A percentile compares a stretch with the other conserved stretches of the same genome.
Evolutionary conservation across 2,888 invertebrate species (phyloP).

Genomic region (Emmelina monodactyla): DNA sequence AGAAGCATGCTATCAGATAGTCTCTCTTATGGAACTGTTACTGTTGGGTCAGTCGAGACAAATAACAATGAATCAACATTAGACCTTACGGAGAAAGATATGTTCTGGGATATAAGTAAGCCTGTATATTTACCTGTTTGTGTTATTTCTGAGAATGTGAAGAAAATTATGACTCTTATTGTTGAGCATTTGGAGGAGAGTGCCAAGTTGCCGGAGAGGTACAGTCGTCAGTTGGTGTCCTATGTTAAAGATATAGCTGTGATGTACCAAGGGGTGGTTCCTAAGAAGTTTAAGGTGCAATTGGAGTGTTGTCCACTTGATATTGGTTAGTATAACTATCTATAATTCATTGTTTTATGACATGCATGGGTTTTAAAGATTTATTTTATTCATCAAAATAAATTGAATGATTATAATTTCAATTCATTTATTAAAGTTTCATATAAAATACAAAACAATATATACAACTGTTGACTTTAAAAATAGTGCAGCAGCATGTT

Average conservation of each 20-base stretch:
- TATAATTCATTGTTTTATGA: no score
- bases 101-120: constrained; percentile 34
- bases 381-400: no score
- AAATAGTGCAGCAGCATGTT: no score
- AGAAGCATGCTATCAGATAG: constrained; percentile 39
- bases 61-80: constrained; percentile 30
- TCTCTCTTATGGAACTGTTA: constrained; percentile 36
- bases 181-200: constrained; percentile 49
- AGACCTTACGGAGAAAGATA: constrained; percentile 29
- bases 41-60: constrained; percentile 28
- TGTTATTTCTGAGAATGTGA: constrained; percentile 47
- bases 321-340: constrained; percentile 56
- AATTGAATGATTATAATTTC: no score
- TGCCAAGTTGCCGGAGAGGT: constrained; percentile 39
- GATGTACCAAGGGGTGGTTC: constrained; percentile 51
- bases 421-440: no score
- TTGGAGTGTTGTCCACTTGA: constrained; percentile 49
- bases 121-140: constrained; percentile 51
- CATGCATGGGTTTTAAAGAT: no score
- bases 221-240: constrained; percentile 36
- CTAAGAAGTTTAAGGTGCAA: constrained; percentile 46
- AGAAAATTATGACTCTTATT: constrained; percentile 39
- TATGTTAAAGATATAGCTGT: constrained; percentile 50
- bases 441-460: no score
- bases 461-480: no score